phyloP scores from a whole-genome alignment of 2,113 vertebrate genomes.

The Coptodon bakossiorum region DNA sequence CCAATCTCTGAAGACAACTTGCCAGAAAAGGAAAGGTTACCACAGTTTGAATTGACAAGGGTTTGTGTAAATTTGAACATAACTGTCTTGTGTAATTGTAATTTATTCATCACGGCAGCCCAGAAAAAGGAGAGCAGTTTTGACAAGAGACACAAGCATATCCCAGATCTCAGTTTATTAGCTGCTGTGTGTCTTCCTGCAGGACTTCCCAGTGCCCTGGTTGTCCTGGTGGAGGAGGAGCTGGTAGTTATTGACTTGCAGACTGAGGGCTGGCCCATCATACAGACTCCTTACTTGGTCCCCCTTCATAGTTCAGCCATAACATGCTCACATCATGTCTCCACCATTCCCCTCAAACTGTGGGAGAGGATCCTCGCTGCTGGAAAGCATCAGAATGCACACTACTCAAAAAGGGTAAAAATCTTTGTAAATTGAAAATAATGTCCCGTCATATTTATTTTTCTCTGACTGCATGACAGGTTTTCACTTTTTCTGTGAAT shows the following conservation, averaged over 20 bases:
- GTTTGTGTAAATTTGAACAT: not conserved
- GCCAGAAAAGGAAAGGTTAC: not conserved
- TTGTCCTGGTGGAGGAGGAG: conserved; percentile 95
- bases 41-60: not conserved
- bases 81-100: not conserved
- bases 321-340: conserved; percentile 94
- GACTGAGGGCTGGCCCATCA: conserved; percentile 84
- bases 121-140: not conserved
- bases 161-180: not conserved
- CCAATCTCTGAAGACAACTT: not conserved
- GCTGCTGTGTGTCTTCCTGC: not conserved
- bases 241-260: conserved; percentile 90
- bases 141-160: not conserved
- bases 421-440: not conserved
- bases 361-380: conserved; percentile 86
- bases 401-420: conserved; percentile 84
- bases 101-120: not conserved
- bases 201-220: conserved; percentile 86
- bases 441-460: not conserved
- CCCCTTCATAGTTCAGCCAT: conserved; percentile 97
- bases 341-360: conserved; percentile 91
- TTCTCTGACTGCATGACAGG: not conserved
- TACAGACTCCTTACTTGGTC: conserved; percentile 91
- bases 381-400: conserved; percentile 81
- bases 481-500: not conserved